Percentiles rank a stretch among this genome's conserved stretches.
phyloP scores from a whole-genome alignment of 2,797 vertebrate genomes.

The Hapalemur alaotrensis region DNA sequence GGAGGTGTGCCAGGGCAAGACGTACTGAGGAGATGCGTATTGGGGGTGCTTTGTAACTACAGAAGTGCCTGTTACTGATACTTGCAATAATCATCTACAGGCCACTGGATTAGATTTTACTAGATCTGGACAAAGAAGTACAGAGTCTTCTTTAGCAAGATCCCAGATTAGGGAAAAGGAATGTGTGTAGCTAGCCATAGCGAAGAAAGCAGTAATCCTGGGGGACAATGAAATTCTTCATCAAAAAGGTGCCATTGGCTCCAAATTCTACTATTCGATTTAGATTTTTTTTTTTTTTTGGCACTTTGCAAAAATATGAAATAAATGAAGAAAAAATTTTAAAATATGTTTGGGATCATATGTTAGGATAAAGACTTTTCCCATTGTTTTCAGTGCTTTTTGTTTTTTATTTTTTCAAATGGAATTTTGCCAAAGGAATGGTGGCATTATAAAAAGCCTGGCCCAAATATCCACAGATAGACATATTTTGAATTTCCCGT shows the following conservation, averaged over 20 bases:
- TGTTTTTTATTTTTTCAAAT: background rate
- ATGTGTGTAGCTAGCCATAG: background rate
- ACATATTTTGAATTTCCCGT: background rate
- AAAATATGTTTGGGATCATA: background rate
- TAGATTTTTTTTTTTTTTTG: background rate
- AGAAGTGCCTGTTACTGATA: background rate
- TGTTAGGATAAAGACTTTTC: background rate
- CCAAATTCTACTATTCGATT: background rate
- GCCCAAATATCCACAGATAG: background rate
- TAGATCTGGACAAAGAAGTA: background rate
- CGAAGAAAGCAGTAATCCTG: background rate
- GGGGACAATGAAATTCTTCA: background rate
- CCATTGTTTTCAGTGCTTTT: background rate
- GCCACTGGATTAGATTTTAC: background rate
- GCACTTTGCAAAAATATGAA: background rate
- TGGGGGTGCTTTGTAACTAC: background rate
- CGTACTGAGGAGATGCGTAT: background rate
- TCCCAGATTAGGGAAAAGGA: background rate
- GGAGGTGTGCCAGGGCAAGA: background rate
- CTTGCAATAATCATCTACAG: background rate
- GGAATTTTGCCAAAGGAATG: conserved; percentile 22
- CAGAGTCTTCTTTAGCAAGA: background rate
- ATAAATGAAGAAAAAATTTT: conserved; percentile 25
- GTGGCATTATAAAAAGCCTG: background rate
- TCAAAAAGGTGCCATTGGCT: background rate